Percentiles rank a stretch among this genome's conserved stretches.
Evolutionary conservation across 2,113 vertebrate genomes (phyloP).

Genomic region (Nothocercus julius): DNA sequence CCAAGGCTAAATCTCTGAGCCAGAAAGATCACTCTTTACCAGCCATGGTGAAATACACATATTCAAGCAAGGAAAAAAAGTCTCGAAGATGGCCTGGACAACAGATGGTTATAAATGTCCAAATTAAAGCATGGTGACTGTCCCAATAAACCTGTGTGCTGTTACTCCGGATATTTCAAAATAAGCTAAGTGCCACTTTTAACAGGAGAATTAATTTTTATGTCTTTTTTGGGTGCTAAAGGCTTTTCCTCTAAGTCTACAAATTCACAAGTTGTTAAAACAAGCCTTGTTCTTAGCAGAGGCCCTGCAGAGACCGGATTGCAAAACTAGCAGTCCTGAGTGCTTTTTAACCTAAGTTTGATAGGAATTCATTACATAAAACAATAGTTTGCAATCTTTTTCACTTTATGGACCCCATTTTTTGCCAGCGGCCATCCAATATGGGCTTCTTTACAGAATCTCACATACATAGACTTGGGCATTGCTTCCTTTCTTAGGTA

Average conservation of each 20-base stretch:
- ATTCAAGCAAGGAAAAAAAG: neutral
- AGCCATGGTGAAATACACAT: neutral
- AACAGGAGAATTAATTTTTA: neutral
- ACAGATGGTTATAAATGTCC: neutral
- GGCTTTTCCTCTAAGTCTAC: neutral
- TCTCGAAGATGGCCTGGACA: neutral
- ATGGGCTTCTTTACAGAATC: neutral
- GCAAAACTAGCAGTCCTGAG: neutral
- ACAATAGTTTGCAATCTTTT: neutral
- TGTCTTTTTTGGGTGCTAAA: neutral
- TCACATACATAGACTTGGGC: neutral
- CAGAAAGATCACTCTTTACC: neutral
- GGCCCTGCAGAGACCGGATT: neutral
- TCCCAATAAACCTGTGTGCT: neutral
- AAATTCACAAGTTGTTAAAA: neutral
- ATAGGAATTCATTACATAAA: neutral
- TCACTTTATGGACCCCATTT: neutral
- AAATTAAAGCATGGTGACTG: neutral
- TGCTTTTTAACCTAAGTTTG: neutral
- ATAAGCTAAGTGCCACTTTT: neutral
- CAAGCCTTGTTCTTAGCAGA: neutral
- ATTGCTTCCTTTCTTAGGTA: neutral
- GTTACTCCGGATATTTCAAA: neutral
- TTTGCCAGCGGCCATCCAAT: neutral
- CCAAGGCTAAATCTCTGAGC: neutral